Base-by-base conservation (phyloP, 2,888 invertebrate genomes). In the Drosophila colorata region DNA sequence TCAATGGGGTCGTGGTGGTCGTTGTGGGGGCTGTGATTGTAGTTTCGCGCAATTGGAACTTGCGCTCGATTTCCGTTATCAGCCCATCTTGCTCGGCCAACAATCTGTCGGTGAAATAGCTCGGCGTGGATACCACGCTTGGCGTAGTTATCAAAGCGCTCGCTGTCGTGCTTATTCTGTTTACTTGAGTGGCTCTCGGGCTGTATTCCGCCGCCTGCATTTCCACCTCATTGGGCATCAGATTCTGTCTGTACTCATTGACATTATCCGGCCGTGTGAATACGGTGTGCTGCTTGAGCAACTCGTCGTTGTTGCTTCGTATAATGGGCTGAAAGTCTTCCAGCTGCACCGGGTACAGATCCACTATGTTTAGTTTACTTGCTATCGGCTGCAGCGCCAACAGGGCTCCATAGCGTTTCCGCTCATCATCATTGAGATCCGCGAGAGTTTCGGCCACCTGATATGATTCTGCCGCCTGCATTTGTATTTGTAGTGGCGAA, bases 21-120 rank as follows among this genome's bases (percentile, higher is more conserved):
- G 74, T 18, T 7, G 60, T 33, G 2, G 61, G 46, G 13, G 66
- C 69, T 28, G 31, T 2, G 5, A 55, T 74, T 38, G 67, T 83
- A 35, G 90, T 89, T 33, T 92, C 91, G 41, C 89, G 80, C 57
- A 91, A 67, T 31, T 90, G 86, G 72, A 92, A 92, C 57, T 92
- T 92, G 55, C 91, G 88, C 75, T 92, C 92, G 55, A 92, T 92
- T 85, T 92, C 92, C 8, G 92, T 92, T 65, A 92, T 92, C 52
- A 92, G 78, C 55, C 90, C 92, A 76, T 92, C 92, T 64, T 91
- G 90, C 55, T 92, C 91, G 44, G 91, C 92, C 31, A 91, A 60
- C 28, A 92, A 68, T 77, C 92, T 90, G 4, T 91, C 91, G 2
- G 91, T 92, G 43, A 91, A 91, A 57, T 91, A 91, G 33, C 67